Base-by-base conservation (phyloP, 2,113 vertebrate genomes). In the Rhipidura dahli region DNA sequence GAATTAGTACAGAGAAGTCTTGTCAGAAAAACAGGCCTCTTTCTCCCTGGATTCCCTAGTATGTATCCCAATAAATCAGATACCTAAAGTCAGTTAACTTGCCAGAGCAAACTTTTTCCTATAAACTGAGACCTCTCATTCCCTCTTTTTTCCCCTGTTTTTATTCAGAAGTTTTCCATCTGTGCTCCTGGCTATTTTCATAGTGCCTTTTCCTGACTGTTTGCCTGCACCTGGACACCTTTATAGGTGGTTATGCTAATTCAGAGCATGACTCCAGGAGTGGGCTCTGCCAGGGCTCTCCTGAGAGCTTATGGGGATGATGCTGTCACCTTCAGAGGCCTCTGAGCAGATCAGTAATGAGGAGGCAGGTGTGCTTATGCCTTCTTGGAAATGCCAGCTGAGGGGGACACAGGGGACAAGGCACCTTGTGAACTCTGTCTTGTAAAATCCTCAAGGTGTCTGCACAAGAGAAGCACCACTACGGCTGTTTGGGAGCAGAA, bases 381-480 rank as follows among this genome's bases (percentile, higher is more conserved):
- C 24, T 83, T 8, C 23, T 53, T 66, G 83, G 66, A 76, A 72
- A 86, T 15, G 35, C 20, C 40, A 51, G 11, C 39, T 83, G 71
- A 82, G n/a, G 13, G 24, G 10, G 4, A 26, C 13, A 10, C 27
- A 17, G 16, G 40, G 24, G 16, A 39, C 40, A 76, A 37, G 35
- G 35, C 26, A 72, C 7, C 6, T 5, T 0, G 0, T 24, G 19
- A 64, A 39, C 12, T 49, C 35, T 47, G 14, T 8, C 40, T 69
- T 80, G 30, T 39, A 30, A 80, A 69, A 64, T 15, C 33, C 44
- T 39, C 14, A 7, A 40, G 18, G 22, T 8, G 10, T 57, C 31
- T 75, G 23, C 21, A 39, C 1, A 24, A 26, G 13, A 27, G 8
- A 78, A 73, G 5, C 13, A 21, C 5, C 13, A 35, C 26, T 24